phyloP scores from a whole-genome alignment of 1,140 invertebrate genomes.

The Philopotamus ludificatus region DNA sequence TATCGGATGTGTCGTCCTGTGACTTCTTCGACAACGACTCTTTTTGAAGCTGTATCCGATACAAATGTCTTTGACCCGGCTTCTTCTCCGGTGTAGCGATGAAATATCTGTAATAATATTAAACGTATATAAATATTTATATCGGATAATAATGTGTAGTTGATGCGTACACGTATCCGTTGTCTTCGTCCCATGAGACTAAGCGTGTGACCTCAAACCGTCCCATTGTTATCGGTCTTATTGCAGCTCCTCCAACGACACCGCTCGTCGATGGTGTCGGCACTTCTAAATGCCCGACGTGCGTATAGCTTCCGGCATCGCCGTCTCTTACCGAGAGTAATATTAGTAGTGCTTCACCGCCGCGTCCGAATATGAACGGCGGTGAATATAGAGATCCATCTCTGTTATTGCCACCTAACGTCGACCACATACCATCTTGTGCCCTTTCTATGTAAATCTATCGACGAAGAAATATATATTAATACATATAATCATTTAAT shows the following conservation, averaged over 20 bases:
- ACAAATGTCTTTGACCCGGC: conserved; percentile 72
- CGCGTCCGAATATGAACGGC: conserved; percentile 49
- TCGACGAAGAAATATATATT: conserved; percentile 4
- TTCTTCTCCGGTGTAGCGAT: conserved; percentile 69
- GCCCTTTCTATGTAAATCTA: conserved; percentile 46
- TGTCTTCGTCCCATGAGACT: conserved; percentile 65
- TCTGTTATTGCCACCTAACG: conserved; percentile 43
- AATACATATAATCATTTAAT: conserved; percentile 1
- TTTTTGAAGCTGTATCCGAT: conserved; percentile 56
- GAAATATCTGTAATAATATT: conserved; percentile 52
- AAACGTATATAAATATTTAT: conserved; percentile 8
- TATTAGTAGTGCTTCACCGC: conserved; percentile 55
- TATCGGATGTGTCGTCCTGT: conserved; percentile 14
- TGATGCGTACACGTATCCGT: conserved; percentile 59
- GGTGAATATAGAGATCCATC: conserved; percentile 55
- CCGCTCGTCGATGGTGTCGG: conserved; percentile 26
- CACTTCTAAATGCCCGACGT: conserved; percentile 50
- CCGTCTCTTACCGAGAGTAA: conserved; percentile 62
- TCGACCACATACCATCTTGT: conserved; percentile 39
- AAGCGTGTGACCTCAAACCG: conserved; percentile 67
- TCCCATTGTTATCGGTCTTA: conserved; percentile 61
- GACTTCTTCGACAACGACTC: background rate
- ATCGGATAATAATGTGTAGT: background rate
- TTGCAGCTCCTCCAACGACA: conserved; percentile 5
- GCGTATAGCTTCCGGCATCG: conserved; percentile 54